Conservation (phyloP, 2,113 vertebrate genomes). For the Peromyscus polionotus region DNA sequence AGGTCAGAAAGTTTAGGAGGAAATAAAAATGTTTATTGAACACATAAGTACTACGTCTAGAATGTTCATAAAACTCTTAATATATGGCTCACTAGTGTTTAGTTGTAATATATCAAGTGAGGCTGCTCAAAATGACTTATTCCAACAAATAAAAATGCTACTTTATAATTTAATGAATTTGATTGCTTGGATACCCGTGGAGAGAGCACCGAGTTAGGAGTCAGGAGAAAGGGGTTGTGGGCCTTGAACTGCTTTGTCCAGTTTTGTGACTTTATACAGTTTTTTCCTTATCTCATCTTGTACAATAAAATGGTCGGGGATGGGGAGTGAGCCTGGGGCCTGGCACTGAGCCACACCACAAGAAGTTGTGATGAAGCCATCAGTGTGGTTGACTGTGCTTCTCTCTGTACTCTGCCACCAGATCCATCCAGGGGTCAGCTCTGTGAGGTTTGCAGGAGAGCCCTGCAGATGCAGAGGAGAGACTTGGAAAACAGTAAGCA, state of each 20-base stretch:
- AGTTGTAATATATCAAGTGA: slow-evolving; percentile 11
- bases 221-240: not conserved
- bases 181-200: not conserved
- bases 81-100: not conserved
- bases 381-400: not conserved
- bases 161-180: not conserved
- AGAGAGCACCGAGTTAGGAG: not conserved
- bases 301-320: not conserved
- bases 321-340: not conserved
- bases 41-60: not conserved
- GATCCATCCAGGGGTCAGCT: not conserved
- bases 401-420: not conserved
- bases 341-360: not conserved
- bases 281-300: not conserved
- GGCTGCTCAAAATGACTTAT: not conserved
- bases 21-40: slow-evolving; percentile 36
- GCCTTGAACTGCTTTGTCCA: not conserved
- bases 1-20: slow-evolving; percentile 13
- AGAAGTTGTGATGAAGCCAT: not conserved
- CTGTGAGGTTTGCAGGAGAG: not conserved
- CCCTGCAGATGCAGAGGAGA: not conserved
- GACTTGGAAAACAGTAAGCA: not conserved
- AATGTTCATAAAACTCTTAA: slow-evolving; percentile 44
- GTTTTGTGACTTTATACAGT: slow-evolving; percentile 2
- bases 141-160: slow-evolving; percentile 13